phyloP scores from a whole-genome alignment of 2,113 vertebrate genomes.

The Hippocampus zosterae region DNA sequence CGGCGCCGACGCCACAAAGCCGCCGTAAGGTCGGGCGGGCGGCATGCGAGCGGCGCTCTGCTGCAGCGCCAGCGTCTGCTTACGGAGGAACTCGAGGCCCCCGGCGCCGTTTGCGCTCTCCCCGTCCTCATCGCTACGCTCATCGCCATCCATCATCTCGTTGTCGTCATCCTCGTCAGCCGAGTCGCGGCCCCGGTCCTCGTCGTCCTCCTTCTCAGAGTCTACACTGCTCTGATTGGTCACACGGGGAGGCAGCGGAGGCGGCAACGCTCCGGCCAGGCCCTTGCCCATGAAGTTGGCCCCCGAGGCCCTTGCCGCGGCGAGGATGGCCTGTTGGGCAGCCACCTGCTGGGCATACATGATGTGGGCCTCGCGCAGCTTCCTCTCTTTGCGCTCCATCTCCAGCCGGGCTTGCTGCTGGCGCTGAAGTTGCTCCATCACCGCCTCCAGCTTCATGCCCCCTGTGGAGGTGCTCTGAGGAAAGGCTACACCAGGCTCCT shows the following conservation, averaged over 20 bases:
- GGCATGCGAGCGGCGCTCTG: constrained; percentile 65
- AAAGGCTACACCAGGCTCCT: constrained; percentile 73
- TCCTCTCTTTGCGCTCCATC: constrained; percentile 86
- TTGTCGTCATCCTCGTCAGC: constrained; percentile 71
- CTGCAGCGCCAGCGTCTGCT: constrained; percentile 78
- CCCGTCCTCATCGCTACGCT: constrained; percentile 69
- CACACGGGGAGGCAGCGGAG: constrained; percentile 42
- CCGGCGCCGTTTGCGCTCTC: constrained; percentile 43
- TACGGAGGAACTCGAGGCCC: constrained; percentile 81
- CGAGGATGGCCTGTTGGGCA: constrained; percentile 79
- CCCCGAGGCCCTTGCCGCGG: constrained; percentile 73
- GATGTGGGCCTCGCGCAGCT: constrained; percentile 82
- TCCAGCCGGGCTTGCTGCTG: constrained; percentile 81
- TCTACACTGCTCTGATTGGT: constrained; percentile 79
- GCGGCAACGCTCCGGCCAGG: constrained; percentile 47
- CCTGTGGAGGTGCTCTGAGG: constrained; percentile 74
- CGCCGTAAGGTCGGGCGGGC: constrained; percentile 51
- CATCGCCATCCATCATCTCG: constrained; percentile 74
- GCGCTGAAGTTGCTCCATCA: constrained; percentile 90
- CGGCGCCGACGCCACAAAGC: constrained; percentile 51
- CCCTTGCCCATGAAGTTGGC: constrained; percentile 72
- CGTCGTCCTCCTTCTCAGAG: constrained; percentile 81
- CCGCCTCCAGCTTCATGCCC: constrained; percentile 85
- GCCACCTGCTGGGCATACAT: constrained; percentile 85
- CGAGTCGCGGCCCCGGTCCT: constrained; percentile 71